These are phyloP conservation scores for Camponotus fellah DNA, from an alignment of 2,888 invertebrate genomes.

Conservation along the genomic window DNA sequence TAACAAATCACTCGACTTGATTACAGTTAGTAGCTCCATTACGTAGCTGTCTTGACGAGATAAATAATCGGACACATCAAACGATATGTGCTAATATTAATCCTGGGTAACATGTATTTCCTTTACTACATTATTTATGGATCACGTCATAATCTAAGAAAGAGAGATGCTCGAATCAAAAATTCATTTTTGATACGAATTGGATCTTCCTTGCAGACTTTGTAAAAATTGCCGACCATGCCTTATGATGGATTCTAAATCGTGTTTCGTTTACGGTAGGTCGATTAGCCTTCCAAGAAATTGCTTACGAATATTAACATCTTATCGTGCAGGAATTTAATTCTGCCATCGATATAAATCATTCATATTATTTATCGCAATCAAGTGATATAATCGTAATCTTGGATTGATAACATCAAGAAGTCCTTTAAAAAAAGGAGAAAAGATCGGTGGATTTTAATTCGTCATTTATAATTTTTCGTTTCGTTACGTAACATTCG, in stretches of 20 bases:
- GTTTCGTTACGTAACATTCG: conserved; percentile 40
- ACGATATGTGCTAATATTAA: neutral
- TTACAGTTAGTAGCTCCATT: neutral
- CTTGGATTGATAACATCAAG: neutral
- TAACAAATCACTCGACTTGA: too few species aligned
- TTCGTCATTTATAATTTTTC: neutral
- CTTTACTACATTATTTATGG: neutral
- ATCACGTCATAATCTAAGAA: conserved; percentile 5
- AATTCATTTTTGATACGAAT: neutral
- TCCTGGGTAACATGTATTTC: neutral
- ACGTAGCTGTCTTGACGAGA: neutral
- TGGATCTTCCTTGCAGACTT: neutral
- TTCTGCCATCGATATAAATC: conserved; percentile 1
- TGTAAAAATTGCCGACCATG: neutral
- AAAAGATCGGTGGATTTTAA: neutral
- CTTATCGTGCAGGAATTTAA: neutral
- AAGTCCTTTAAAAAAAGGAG: neutral
- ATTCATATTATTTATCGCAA: neutral
- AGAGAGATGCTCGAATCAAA: neutral
- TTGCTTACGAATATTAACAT: neutral
- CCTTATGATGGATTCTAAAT: too few species aligned
- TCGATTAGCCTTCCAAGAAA: neutral
- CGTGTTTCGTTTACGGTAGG: neutral
- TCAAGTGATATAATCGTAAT: neutral
- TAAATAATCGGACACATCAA: neutral